These are phyloP conservation scores for Aplochiton taeniatus DNA, from an alignment of 2,797 vertebrate species.

Conservation along the genomic window DNA sequence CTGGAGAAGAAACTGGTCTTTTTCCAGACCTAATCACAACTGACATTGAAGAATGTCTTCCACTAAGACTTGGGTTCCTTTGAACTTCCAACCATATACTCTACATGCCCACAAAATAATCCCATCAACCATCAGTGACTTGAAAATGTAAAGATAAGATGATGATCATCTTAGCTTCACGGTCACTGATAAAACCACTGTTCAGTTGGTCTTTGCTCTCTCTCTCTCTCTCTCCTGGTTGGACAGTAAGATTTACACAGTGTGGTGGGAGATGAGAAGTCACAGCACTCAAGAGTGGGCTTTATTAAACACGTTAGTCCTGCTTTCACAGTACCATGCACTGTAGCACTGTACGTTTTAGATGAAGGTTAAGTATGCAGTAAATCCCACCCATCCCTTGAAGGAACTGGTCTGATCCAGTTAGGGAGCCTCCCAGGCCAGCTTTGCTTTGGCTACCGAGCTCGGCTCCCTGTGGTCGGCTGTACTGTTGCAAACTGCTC, in stretches of 20 bases:
- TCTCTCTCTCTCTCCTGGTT: no score
- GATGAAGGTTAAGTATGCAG: neutral
- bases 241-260: no score
- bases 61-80: slow-evolving; percentile 39
- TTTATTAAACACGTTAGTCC: no score
- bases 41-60: slow-evolving; percentile 68
- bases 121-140: neutral
- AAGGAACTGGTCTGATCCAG: slow-evolving; percentile 19
- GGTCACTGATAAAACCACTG: no score
- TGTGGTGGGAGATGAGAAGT: no score
- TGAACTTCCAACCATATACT: slow-evolving; percentile 45
- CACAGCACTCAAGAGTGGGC: no score
- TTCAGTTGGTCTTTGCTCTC: no score
- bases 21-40: slow-evolving; percentile 60
- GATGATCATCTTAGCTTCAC: neutral
- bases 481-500: slow-evolving; percentile 2
- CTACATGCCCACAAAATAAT: slow-evolving; percentile 5
- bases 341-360: neutral
- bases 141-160: neutral
- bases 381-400: neutral
- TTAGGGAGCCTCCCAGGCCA: slow-evolving; percentile 15
- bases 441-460: slow-evolving; percentile 5
- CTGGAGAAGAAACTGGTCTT: slow-evolving; percentile 59
- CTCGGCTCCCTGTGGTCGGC: slow-evolving; percentile 15
- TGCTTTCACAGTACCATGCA: no score